These are phyloP conservation scores for Lagenorhynchus albirostris DNA, from an alignment of 2,113 vertebrate genomes.

Conservation along the genomic window DNA sequence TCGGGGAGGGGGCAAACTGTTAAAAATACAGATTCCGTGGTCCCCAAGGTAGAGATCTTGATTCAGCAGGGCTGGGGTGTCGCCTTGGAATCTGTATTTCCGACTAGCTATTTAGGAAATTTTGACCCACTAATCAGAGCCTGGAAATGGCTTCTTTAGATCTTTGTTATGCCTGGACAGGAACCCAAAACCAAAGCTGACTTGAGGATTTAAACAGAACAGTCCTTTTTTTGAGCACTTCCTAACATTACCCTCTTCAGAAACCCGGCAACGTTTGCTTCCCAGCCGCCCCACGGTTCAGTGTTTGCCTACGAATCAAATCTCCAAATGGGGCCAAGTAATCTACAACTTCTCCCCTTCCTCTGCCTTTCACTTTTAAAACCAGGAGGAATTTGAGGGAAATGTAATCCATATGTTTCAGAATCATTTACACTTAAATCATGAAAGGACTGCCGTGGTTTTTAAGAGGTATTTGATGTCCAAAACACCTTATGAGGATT, in stretches of 20 bases:
- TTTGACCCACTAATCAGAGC: background rate
- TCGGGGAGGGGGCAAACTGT: background rate
- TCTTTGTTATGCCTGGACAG: background rate
- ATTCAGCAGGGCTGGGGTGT: background rate
- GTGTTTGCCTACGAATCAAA: background rate
- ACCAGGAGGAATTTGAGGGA: constrained; percentile 69
- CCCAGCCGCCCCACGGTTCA: background rate
- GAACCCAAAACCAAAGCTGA: background rate
- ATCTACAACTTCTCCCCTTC: background rate
- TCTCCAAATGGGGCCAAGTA: background rate
- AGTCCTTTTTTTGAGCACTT: background rate
- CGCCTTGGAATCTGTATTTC: background rate
- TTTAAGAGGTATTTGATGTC: constrained; percentile 79
- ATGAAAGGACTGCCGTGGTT: constrained; percentile 60
- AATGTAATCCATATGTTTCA: constrained; percentile 74
- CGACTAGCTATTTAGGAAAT: background rate
- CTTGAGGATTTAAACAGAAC: background rate
- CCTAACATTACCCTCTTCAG: background rate
- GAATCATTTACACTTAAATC: constrained; percentile 72
- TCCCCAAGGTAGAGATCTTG: rapidly evolving
- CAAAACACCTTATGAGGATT: constrained; percentile 73
- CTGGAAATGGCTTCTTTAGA: background rate
- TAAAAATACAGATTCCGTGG: background rate
- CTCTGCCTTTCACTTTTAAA: constrained; percentile 74
- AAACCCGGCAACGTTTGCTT: rapidly evolving